Conservation (phyloP, 1,140 invertebrate genomes). For the Aphis craccivora region DNA sequence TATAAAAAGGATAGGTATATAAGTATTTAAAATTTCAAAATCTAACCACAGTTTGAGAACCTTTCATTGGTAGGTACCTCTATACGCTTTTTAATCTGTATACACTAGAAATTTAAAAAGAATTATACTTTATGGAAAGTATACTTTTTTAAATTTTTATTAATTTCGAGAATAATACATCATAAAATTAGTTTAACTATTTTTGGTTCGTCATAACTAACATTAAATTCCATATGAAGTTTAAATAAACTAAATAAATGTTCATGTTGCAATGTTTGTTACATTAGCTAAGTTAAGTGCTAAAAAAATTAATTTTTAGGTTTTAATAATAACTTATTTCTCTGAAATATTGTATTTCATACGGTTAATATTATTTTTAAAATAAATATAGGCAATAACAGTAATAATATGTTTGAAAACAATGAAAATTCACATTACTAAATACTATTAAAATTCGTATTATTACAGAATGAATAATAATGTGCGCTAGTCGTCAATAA, state of each 20-base stretch:
- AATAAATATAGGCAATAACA: background rate
- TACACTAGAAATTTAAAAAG: too few relatives aligned
- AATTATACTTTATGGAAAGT: too few relatives aligned
- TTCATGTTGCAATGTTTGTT: background rate
- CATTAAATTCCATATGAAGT: background rate
- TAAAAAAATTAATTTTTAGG: background rate
- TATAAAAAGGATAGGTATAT: too few relatives aligned
- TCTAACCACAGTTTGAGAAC: too few relatives aligned
- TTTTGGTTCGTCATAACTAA: background rate
- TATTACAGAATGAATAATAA: background rate
- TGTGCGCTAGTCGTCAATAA: background rate
- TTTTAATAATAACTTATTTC: background rate
- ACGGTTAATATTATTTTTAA: background rate
- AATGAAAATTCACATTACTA: background rate
- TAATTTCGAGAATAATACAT: too few relatives aligned
- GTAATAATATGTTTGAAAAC: background rate
- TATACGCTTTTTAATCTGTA: too few relatives aligned
- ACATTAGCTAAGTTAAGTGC: background rate
- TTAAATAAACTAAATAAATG: background rate
- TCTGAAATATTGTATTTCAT: background rate
- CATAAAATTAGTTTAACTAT: too few relatives aligned
- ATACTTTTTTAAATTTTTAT: too few relatives aligned
- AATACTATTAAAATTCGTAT: background rate
- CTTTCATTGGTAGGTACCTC: too few relatives aligned
- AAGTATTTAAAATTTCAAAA: too few relatives aligned